phyloP scores from a whole-genome alignment of 1,140 invertebrate species.

The Monochamus saltuarius region DNA sequence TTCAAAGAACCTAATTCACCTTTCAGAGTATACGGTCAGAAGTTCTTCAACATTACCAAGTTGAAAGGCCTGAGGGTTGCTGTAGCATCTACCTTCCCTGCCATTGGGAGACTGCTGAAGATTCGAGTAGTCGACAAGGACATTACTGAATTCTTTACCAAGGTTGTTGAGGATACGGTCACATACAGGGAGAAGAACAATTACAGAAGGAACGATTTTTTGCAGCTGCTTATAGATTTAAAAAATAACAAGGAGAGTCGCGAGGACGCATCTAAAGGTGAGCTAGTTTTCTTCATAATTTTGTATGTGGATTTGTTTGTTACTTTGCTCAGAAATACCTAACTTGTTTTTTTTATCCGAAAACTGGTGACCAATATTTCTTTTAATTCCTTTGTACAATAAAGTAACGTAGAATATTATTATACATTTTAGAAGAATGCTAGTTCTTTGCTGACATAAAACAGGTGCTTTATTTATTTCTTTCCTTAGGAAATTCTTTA shows the following conservation, averaged over 20 bases:
- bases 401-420: no score
- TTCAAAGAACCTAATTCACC: constrained; percentile 54
- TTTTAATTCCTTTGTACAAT: no score
- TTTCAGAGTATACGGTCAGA: constrained; percentile 49
- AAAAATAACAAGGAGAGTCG: constrained; percentile 9
- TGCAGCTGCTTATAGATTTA: constrained; percentile 53
- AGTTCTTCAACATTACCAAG: constrained; percentile 27
- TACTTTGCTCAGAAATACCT: no score
- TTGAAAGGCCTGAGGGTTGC: background rate
- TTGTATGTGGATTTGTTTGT: no score
- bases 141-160: constrained; percentile 51
- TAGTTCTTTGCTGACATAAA: no score
- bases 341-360: no score
- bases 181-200: constrained; percentile 52
- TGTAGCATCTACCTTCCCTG: constrained; percentile 2
- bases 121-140: background rate
- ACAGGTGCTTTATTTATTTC: no score
- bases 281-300: no score
- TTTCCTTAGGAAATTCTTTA: no score
- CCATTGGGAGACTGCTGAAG: background rate
- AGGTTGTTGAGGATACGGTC: constrained; percentile 51
- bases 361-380: no score
- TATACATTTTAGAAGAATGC: no score
- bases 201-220: constrained; percentile 54
- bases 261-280: no score